Evolutionary conservation across 2,888 invertebrate genomes (phyloP).

Genomic region (Mylabris sibirica): DNA sequence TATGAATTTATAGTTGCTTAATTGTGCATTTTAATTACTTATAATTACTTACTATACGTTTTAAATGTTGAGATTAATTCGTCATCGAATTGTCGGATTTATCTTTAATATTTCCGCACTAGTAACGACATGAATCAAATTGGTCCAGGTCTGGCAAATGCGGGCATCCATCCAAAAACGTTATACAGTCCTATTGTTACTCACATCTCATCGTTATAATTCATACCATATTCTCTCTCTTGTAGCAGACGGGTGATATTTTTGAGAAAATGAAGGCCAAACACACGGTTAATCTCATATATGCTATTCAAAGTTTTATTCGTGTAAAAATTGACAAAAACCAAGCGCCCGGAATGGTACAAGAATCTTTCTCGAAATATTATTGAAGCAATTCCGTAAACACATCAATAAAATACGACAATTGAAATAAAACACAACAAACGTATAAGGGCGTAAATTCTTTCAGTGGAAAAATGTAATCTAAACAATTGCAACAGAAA

Average conservation of each 20-base stretch:
- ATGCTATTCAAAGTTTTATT: background rate
- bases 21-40: background rate
- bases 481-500: background rate
- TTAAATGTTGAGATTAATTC: background rate
- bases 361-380: background rate
- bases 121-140: background rate
- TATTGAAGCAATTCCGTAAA: background rate
- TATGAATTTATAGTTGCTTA: background rate
- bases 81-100: background rate
- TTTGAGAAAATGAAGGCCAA: background rate
- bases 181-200: background rate
- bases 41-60: background rate
- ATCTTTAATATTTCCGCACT: background rate
- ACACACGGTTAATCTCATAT: slow-evolving; percentile 3
- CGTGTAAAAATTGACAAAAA: background rate
- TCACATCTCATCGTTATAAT: background rate
- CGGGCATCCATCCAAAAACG: slow-evolving; percentile 6
- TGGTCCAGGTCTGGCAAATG: background rate
- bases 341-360: background rate
- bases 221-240: background rate
- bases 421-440: background rate
- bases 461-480: background rate
- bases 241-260: background rate
- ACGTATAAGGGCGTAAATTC: background rate
- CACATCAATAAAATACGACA: background rate